Percentiles rank a stretch among this genome's conserved stretches.
Conservation (phyloP, 2,888 invertebrate species). For the Koerneria pararmatus region DNA sequence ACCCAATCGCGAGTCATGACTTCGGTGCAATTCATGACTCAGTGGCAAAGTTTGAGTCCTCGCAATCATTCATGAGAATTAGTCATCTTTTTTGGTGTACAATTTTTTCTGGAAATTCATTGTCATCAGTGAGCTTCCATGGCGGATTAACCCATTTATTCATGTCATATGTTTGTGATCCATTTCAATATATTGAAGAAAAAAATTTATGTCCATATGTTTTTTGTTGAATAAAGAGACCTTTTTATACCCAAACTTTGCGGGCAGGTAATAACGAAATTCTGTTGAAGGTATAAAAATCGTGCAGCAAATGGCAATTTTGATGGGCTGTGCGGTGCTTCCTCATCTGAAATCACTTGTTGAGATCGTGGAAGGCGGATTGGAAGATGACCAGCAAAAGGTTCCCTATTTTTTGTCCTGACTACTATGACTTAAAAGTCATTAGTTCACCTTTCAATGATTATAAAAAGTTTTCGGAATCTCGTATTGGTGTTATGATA, state of each 20-base stretch:
- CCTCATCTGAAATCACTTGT: conserved; percentile 95
- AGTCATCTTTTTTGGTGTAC: background rate
- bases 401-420: too few relatives aligned
- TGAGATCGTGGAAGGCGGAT: conserved; percentile 96
- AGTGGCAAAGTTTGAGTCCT: background rate
- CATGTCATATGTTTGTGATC: too few relatives aligned
- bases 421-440: too few relatives aligned
- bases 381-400: conserved; percentile 98
- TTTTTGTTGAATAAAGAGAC: too few relatives aligned
- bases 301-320: conserved; percentile 97
- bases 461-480: background rate
- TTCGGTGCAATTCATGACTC: background rate
- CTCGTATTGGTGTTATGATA: too few relatives aligned
- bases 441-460: background rate
- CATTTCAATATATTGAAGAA: background rate
- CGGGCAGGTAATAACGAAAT: background rate
- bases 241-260: background rate
- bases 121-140: too few relatives aligned
- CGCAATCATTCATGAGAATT: background rate
- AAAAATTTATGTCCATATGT: background rate
- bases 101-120: conserved; percentile 7
- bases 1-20: too few relatives aligned
- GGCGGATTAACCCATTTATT: too few relatives aligned
- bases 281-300: conserved; percentile 78
- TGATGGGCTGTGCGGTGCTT: conserved; percentile 98